A percentile compares a stretch with the other conserved stretches of the same genome.
These are phyloP conservation scores for Megalopta genalis DNA, from an alignment of 1,140 invertebrate species.

Conservation along the genomic window DNA sequence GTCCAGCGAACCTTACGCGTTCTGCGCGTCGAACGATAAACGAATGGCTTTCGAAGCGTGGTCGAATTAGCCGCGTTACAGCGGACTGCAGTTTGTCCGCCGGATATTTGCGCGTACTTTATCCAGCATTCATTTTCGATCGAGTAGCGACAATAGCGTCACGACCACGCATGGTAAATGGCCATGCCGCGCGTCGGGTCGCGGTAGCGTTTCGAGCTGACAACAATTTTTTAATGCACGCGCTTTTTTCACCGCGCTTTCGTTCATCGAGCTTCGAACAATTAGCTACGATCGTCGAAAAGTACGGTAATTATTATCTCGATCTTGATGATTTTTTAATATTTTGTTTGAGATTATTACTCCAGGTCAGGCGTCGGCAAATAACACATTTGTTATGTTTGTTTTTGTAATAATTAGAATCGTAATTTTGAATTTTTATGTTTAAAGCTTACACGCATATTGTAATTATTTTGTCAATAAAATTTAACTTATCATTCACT, in stretches of 20 bases:
- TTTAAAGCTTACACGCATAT: too few species aligned
- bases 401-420: too few species aligned
- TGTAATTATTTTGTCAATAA: too few species aligned
- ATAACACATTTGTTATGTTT: too few species aligned
- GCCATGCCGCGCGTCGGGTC: neutral
- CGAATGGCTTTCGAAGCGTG: slow-evolving; percentile 37
- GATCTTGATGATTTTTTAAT: too few species aligned
- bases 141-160: neutral
- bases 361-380: too few species aligned
- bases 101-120: slow-evolving; percentile 53
- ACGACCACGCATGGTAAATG: neutral
- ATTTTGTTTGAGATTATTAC: too few species aligned
- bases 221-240: neutral
- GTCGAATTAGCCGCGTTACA: slow-evolving; percentile 42
- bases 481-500: too few species aligned
- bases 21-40: slow-evolving; percentile 53
- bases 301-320: neutral
- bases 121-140: slow-evolving; percentile 28
- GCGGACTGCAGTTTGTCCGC: slow-evolving; percentile 23
- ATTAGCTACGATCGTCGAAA: too few species aligned
- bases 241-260: neutral
- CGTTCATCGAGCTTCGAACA: too few species aligned
- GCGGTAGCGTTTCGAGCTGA: neutral
- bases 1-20: neutral
- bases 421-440: too few species aligned